These are phyloP conservation scores for Lagorchestes hirsutus DNA, from an alignment of 2,797 vertebrate genomes.

Conservation along the genomic window DNA sequence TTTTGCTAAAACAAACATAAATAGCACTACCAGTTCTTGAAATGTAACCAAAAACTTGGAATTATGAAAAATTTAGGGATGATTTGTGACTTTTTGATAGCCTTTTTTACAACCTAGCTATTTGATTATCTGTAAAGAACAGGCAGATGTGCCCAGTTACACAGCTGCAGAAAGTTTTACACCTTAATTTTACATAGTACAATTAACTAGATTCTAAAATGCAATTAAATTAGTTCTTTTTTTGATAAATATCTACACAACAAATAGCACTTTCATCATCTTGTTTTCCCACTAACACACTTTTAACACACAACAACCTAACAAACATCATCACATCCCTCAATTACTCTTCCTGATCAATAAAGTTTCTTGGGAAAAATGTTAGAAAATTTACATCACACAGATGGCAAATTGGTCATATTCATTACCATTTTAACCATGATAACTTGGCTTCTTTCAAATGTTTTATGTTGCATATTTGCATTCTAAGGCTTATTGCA, in stretches of 20 bases:
- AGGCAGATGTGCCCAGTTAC: not conserved
- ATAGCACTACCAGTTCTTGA: not conserved
- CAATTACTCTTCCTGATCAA: constrained; percentile 30
- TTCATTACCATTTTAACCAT: constrained; percentile 59
- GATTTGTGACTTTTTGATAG: not conserved
- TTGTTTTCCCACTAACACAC: not conserved
- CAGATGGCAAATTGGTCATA: constrained; percentile 48
- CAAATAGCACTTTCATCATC: not conserved
- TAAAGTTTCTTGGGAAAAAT: constrained; percentile 45
- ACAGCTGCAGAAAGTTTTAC: not conserved
- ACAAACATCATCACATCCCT: not conserved
- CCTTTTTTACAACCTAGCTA: not conserved
- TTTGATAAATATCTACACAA: constrained; percentile 17
- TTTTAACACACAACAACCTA: constrained; percentile 12
- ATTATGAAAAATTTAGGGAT: not conserved
- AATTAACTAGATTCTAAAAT: not conserved
- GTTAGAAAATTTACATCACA: constrained; percentile 32
- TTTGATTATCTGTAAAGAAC: not conserved
- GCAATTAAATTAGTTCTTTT: not conserved
- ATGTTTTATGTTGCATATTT: constrained; percentile 51
- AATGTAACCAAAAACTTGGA: not conserved
- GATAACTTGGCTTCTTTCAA: constrained; percentile 55
- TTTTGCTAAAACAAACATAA: not conserved
- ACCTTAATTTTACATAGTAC: not conserved
- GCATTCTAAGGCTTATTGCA: constrained; percentile 30